A percentile compares a stretch with the other conserved stretches of the same genome.
These are phyloP conservation scores for Scomber colias DNA, from an alignment of 2,113 vertebrate genomes.

Conservation along the genomic window DNA sequence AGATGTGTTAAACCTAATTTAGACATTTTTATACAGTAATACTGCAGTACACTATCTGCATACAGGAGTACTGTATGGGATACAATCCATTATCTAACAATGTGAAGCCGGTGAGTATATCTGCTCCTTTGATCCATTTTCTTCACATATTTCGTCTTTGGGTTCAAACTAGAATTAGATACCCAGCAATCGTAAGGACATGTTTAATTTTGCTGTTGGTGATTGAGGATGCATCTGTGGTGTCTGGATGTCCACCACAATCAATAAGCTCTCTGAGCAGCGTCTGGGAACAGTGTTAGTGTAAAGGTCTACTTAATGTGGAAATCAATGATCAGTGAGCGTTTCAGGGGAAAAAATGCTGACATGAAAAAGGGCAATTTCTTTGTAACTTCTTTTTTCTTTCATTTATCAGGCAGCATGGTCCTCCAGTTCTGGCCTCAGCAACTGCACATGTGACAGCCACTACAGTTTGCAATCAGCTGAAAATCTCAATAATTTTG, in stretches of 20 bases:
- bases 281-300: conserved; percentile 57
- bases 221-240: conserved; percentile 56
- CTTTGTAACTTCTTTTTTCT: conserved; percentile 15
- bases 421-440: background rate
- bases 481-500: background rate
- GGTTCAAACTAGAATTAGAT: conserved; percentile 20
- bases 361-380: conserved; percentile 25
- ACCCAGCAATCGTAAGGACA: conserved; percentile 26
- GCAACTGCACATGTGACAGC: background rate
- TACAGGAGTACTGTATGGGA: background rate
- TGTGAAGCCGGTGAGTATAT: background rate
- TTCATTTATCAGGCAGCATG: conserved; percentile 10
- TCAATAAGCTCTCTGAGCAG: conserved; percentile 64
- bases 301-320: conserved; percentile 66
- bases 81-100: conserved; percentile 13
- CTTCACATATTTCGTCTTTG: background rate
- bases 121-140: background rate
- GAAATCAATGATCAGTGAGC: conserved; percentile 52
- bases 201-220: conserved; percentile 61
- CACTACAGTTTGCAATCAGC: background rate
- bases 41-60: background rate
- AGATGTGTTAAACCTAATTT: background rate
- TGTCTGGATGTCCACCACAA: conserved; percentile 68
- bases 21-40: background rate
- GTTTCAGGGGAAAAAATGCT: conserved; percentile 42